These are phyloP conservation scores for Epinotia bilunana DNA, from an alignment of 2,888 invertebrate species.

Conservation along the genomic window DNA sequence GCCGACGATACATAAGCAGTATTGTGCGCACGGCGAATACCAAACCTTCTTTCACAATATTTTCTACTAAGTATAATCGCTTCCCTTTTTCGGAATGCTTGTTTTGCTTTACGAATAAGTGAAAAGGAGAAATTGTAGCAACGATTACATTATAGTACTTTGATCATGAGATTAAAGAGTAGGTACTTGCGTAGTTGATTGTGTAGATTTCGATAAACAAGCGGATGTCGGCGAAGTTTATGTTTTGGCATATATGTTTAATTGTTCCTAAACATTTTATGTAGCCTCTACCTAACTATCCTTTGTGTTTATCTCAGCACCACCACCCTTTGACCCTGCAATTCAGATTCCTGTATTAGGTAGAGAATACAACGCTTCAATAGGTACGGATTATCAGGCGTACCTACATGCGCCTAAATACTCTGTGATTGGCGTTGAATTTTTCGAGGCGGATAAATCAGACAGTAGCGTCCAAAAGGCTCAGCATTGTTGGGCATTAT, in stretches of 20 bases:
- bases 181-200: background rate
- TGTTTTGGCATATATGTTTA: background rate
- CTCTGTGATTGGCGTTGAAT: no score
- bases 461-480: no score
- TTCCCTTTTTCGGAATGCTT: conserved; percentile 26
- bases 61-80: conserved; percentile 31
- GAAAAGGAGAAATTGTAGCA: conserved; percentile 31
- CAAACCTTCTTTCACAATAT: conserved; percentile 41
- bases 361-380: no score
- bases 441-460: no score
- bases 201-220: no score
- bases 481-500: no score
- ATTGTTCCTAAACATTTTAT: background rate
- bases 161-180: conserved; percentile 12
- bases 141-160: conserved; percentile 11
- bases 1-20: background rate
- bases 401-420: no score
- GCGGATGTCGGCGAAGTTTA: background rate
- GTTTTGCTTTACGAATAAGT: conserved; percentile 28
- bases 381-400: no score
- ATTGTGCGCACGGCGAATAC: conserved; percentile 24
- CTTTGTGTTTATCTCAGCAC: no score
- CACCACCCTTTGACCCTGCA: no score
- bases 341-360: no score
- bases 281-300: no score